Conservation (phyloP, 2,888 invertebrate genomes). For the Quadroppia sp. region DNA sequence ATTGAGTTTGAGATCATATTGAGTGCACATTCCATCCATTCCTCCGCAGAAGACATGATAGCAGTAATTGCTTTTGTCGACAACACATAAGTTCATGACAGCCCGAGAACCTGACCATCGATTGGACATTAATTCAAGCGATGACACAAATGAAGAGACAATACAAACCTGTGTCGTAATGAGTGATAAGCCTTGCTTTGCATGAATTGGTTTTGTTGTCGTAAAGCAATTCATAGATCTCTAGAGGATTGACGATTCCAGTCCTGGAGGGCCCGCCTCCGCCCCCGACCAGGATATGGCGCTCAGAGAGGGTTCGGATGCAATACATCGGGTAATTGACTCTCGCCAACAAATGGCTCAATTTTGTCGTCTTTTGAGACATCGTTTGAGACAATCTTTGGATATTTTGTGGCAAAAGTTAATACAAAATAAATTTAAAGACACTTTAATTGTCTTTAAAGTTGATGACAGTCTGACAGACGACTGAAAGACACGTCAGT, state of each 20-base stretch:
- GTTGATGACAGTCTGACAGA: not conserved
- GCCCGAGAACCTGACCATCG: conserved; percentile 49
- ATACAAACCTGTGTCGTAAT: conserved; percentile 67
- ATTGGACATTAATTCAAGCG: not conserved
- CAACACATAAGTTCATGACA: conserved; percentile 47
- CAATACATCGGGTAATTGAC: conserved; percentile 92
- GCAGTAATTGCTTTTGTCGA: conserved; percentile 56
- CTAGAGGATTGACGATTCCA: conserved; percentile 91
- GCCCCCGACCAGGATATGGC: conserved; percentile 91
- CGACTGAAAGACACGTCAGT: conserved; percentile 1
- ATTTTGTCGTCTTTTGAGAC: not conserved
- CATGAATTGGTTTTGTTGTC: conserved; percentile 67
- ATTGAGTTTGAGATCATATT: conserved; percentile 59
- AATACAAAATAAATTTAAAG: not conserved
- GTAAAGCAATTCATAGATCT: conserved; percentile 67
- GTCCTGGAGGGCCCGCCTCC: conserved; percentile 96
- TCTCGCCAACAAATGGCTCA: conserved; percentile 58
- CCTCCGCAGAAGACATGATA: conserved; percentile 56
- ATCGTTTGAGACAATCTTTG: not conserved
- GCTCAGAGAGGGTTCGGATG: conserved; percentile 79
- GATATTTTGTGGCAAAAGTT: not conserved
- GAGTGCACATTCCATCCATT: conserved; percentile 70
- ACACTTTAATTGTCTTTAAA: not conserved
- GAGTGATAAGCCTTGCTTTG: conserved; percentile 78
- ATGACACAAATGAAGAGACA: not conserved